Percentiles rank a stretch among this genome's conserved stretches.
These are phyloP conservation scores for Drosophila phalerata DNA, from an alignment of 2,888 invertebrate genomes.

Conservation along the genomic window DNA sequence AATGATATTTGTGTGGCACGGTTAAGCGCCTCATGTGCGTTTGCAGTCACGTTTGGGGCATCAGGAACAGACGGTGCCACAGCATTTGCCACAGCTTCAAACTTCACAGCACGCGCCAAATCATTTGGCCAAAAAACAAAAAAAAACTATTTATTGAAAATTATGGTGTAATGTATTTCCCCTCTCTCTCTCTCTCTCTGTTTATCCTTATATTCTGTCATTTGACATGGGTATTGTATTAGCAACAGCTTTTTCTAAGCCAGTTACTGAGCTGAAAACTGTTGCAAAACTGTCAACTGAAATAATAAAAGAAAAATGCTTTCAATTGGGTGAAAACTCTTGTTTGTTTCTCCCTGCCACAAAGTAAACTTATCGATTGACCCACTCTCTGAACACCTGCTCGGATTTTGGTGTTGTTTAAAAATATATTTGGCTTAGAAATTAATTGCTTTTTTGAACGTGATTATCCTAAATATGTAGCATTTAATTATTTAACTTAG, in stretches of 20 bases:
- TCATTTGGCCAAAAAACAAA: slow-evolving; percentile 66
- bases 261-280: slow-evolving; percentile 32
- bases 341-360: neutral
- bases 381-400: neutral
- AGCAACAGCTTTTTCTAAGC: slow-evolving; percentile 30
- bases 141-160: slow-evolving; percentile 79
- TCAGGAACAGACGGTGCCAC: slow-evolving; percentile 74
- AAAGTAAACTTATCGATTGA: slow-evolving; percentile 32
- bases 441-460: slow-evolving; percentile 8
- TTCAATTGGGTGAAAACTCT: slow-evolving; percentile 47
- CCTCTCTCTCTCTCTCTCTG: neutral
- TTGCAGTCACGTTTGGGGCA: slow-evolving; percentile 72
- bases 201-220: accelerated
- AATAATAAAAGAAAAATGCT: slow-evolving; percentile 49
- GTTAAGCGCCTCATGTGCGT: slow-evolving; percentile 53
- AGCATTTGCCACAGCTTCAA: slow-evolving; percentile 43
- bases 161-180: slow-evolving; percentile 68
- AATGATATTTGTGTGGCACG: slow-evolving; percentile 44
- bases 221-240: slow-evolving; percentile 20
- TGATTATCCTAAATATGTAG: neutral
- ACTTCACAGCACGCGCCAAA: slow-evolving; percentile 64
- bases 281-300: slow-evolving; percentile 38
- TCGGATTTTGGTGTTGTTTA: neutral
- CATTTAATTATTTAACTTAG: neutral
- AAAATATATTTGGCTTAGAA: slow-evolving; percentile 10